These are phyloP conservation scores for Stomatorhinus ivindoensis DNA, from an alignment of 2,113 vertebrate genomes.

Conservation along the genomic window DNA sequence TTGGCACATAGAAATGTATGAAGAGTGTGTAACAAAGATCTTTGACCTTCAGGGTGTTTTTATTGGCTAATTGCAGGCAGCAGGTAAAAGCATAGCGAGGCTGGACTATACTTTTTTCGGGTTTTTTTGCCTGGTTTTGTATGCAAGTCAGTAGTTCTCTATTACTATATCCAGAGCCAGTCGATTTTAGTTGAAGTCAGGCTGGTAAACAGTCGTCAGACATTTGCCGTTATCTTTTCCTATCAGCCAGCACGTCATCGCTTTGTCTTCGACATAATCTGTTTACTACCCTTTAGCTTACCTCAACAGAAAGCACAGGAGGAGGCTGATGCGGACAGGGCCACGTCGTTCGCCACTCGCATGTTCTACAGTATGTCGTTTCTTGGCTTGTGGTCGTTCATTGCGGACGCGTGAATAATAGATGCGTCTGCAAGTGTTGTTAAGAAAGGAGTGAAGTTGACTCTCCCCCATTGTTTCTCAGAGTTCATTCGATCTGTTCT, in stretches of 20 bases:
- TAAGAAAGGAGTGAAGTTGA: not conserved
- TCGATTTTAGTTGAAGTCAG: not conserved
- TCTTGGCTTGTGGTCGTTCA: not conserved
- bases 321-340: not conserved
- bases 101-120: not conserved
- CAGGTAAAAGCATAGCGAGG: not conserved
- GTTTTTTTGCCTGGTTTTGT: not conserved
- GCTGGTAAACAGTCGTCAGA: not conserved
- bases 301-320: not conserved
- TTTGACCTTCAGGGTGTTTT: not conserved
- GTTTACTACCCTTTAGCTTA: not conserved
- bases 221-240: not conserved
- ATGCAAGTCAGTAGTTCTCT: not conserved
- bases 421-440: not conserved
- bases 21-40: not conserved
- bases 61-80: not conserved
- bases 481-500: not conserved
- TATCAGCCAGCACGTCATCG: not conserved
- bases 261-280: not conserved
- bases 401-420: not conserved
- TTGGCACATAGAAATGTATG: not conserved
- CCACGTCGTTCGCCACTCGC: not conserved
- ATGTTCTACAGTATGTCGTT: not conserved
- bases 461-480: not conserved
- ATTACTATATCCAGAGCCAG: not conserved